Conservation (phyloP, 2,113 vertebrate species). For the Balaenoptera acutorostrata region DNA sequence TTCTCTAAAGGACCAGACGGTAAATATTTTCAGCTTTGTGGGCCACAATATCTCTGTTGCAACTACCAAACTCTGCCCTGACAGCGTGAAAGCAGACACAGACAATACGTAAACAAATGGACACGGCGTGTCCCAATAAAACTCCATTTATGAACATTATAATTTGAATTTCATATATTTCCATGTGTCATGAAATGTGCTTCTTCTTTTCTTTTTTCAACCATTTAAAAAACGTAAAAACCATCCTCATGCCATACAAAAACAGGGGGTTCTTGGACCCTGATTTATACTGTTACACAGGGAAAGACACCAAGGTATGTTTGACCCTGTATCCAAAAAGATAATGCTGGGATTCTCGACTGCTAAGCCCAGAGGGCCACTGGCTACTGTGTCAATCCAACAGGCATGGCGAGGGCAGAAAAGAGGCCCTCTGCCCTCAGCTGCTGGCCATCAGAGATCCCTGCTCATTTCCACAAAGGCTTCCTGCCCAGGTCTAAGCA, state of each 20-base stretch:
- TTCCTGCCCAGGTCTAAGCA: neutral
- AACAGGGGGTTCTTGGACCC: neutral
- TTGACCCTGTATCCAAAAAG: neutral
- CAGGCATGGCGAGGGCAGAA: no score
- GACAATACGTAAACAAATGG: neutral
- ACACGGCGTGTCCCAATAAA: rapidly evolving
- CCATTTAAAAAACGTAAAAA: neutral
- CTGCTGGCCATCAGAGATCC: neutral
- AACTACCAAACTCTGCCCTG: neutral
- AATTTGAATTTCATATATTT: neutral
- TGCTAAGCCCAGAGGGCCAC: neutral
- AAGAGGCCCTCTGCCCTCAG: neutral
- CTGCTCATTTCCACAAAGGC: neutral
- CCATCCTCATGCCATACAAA: neutral
- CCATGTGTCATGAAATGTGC: neutral
- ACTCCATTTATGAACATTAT: neutral
- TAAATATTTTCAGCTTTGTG: neutral
- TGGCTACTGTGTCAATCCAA: rapidly evolving
- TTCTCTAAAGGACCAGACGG: neutral
- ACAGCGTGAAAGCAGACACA: rapidly evolving
- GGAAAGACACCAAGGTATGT: neutral
- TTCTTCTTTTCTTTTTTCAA: neutral
- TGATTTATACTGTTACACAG: neutral
- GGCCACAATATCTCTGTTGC: rapidly evolving
- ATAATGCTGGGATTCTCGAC: neutral